Base-by-base conservation (phyloP, 2,888 invertebrate species). In the Agriopis marginaria region DNA sequence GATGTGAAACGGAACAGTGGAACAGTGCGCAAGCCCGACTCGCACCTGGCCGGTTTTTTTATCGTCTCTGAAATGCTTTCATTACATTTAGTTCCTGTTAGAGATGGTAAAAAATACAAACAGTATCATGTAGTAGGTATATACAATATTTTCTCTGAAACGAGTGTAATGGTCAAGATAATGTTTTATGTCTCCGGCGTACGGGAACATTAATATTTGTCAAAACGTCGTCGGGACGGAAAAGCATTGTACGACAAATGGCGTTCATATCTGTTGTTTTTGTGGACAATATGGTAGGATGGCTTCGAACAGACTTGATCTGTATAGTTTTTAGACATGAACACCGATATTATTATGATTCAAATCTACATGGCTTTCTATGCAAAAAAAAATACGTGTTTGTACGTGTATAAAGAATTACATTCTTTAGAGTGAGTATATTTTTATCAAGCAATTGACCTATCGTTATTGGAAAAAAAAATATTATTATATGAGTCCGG, bases 141-240 rank as follows among this genome's bases (percentile, higher is more conserved):
- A 23, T 9, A 32, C 9, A 39, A 32, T 14, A 50, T 17, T 39
- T 64, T 55, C 55, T 39, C 6, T 74, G 77, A 78, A 80, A 74
- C 73, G 78, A 75, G 82, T 79, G 83, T 84, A 84, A 85, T 82
- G 83, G 81, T 82, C 82, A 82, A 82, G 81, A 81, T 85, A 83
- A 84, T 85, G 68, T 67, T 63, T 54, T 75, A 78, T 81, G 77
- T 78, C 70, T 81, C 75, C 63, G 77, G 75, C 76, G 75, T 75
- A 74, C 77, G 65, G 70, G 73, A 70, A 82, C 86, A 86, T 86
- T 86, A 84, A 85, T 86, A 86, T 81, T 82, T 83, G 84, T 86
- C 86, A 84, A 85, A 85, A 81, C 73, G 82, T 80, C 80, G 75
- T 72, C 79, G 77, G 75, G 75, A 72, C 76, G 77, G 77, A 78